These are phyloP conservation scores for Numenius arquata DNA, from an alignment of 2,113 vertebrate species.

Conservation along the genomic window DNA sequence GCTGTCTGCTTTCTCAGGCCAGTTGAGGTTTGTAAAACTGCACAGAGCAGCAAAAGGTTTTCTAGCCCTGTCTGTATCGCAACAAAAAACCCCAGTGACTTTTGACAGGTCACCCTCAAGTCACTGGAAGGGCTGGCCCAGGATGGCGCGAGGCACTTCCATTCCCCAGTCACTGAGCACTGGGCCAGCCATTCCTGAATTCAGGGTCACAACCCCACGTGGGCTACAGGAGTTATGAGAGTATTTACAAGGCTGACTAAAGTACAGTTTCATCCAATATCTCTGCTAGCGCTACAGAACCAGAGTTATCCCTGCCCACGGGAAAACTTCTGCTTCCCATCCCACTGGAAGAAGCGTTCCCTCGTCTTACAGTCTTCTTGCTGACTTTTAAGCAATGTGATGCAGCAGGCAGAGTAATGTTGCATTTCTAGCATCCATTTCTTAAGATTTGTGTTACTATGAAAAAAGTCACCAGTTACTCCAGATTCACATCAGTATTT, in stretches of 20 bases:
- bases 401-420: neutral
- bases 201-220: neutral
- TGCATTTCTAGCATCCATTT: neutral
- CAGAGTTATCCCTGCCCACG: neutral
- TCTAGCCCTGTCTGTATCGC: neutral
- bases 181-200: neutral
- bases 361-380: fast-evolving
- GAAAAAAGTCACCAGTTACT: neutral
- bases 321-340: neutral
- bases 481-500: neutral
- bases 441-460: neutral
- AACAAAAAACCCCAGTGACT: neutral
- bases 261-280: neutral
- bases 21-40: neutral
- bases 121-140: neutral
- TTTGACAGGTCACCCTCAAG: neutral
- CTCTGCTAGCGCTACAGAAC: neutral
- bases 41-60: neutral
- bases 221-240: neutral
- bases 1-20: neutral
- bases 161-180: neutral
- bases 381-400: neutral
- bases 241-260: neutral
- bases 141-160: neutral
- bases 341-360: neutral